Conservation (phyloP, 2,888 invertebrate species). For the Zonitis immaculata region DNA sequence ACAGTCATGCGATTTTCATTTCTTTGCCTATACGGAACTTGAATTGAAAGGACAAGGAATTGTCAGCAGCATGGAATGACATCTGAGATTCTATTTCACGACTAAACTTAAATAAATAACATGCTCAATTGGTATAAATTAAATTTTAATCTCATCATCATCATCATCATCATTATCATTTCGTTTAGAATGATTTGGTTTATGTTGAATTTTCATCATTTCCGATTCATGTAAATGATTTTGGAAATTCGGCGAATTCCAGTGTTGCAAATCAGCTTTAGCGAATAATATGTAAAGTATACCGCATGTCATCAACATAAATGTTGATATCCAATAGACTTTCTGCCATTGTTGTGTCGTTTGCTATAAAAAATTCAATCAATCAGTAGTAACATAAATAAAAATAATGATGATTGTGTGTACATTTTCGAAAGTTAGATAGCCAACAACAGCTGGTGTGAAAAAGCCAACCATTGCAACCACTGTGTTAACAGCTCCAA, state of each 20-base stretch:
- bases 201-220: not conserved
- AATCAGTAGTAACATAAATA: not conserved
- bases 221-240: constrained; percentile 20
- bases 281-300: constrained; percentile 53
- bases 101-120: too few relatives aligned
- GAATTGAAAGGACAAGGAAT: too few relatives aligned
- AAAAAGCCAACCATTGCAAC: constrained; percentile 58
- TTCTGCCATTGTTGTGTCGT: constrained; percentile 58
- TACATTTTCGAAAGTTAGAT: constrained; percentile 60
- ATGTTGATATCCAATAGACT: constrained; percentile 55
- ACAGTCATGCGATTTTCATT: too few relatives aligned
- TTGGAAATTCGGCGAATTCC: constrained; percentile 57
- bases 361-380: constrained; percentile 48
- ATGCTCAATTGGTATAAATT: too few relatives aligned
- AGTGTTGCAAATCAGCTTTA: constrained; percentile 55
- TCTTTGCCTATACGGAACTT: too few relatives aligned
- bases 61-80: too few relatives aligned
- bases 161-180: too few relatives aligned
- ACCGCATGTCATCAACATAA: constrained; percentile 52
- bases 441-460: constrained; percentile 59
- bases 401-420: constrained; percentile 36
- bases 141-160: too few relatives aligned
- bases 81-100: too few relatives aligned
- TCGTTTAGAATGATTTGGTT: too few relatives aligned
- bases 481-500: constrained; percentile 59